Conservation (phyloP, 2,797 vertebrate species). For the Esox lucius region DNA sequence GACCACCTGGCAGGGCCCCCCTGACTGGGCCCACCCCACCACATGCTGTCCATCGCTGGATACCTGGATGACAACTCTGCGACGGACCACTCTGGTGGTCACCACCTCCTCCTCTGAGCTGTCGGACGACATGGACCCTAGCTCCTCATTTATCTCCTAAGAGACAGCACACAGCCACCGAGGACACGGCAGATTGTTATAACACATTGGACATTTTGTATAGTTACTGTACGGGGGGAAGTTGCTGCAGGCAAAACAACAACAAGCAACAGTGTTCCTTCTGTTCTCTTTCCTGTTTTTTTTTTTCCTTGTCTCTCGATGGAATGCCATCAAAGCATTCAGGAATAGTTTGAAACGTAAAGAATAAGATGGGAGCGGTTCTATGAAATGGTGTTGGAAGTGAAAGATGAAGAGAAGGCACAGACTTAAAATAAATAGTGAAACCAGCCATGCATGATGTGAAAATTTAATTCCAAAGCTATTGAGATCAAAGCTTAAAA, state of each 20-base stretch:
- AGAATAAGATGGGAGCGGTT: background rate
- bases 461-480: slow-evolving; percentile 17
- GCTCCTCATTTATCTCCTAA: slow-evolving; percentile 90
- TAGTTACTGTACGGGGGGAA: background rate
- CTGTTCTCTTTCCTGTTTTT: slow-evolving; percentile 42
- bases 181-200: slow-evolving; percentile 37
- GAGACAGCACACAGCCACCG: slow-evolving; percentile 77
- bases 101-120: slow-evolving; percentile 95
- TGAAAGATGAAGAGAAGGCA: slow-evolving; percentile 57
- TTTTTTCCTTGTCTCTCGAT: slow-evolving; percentile 24
- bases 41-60: slow-evolving; percentile 46
- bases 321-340: background rate
- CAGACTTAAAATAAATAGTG: slow-evolving; percentile 22
- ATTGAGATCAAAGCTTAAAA: slow-evolving; percentile 26
- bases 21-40: background rate
- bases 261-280: slow-evolving; percentile 28
- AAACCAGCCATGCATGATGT: slow-evolving; percentile 40
- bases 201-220: slow-evolving; percentile 8
- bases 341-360: background rate
- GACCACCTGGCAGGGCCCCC: too few species aligned
- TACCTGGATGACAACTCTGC: slow-evolving; percentile 98
- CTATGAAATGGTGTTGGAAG: slow-evolving; percentile 22
- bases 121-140: slow-evolving; percentile 90
- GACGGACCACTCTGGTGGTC: slow-evolving; percentile 94
- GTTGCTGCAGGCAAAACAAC: slow-evolving; percentile 23